Conservation (phyloP, 2,888 invertebrate species). For the Pterobdella sp. region DNA sequence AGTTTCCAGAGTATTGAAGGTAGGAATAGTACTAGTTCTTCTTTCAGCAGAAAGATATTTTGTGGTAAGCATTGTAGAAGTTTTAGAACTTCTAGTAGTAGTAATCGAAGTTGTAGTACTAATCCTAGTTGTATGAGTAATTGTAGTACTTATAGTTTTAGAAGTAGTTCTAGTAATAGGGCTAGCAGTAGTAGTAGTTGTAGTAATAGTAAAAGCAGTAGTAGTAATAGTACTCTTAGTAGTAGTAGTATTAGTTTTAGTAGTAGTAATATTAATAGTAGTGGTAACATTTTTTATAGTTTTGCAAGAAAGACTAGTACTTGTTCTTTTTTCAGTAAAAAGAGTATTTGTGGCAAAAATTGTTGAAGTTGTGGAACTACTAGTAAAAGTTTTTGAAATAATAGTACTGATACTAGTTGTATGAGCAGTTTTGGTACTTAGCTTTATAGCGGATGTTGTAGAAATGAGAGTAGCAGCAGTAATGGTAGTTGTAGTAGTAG, state of each 20-base stretch:
- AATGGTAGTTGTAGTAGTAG: background rate
- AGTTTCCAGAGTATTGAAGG: background rate
- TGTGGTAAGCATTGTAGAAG: no score
- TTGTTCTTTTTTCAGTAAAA: no score
- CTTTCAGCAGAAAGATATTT: no score
- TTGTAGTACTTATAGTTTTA: conserved; percentile 20
- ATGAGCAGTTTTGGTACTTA: background rate
- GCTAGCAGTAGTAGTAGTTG: conserved; percentile 15
- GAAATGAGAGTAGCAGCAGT: background rate
- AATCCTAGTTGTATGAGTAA: background rate
- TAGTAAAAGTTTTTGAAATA: no score
- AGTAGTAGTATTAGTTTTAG: background rate
- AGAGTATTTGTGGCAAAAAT: no score
- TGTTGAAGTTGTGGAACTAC: no score
- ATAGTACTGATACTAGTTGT: background rate
- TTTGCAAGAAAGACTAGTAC: no score
- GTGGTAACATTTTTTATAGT: background rate
- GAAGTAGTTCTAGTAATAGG: conserved; percentile 18
- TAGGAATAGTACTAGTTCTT: background rate
- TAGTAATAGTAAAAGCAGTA: conserved; percentile 17
- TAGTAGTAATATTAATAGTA: background rate
- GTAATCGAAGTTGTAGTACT: background rate
- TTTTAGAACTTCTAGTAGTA: background rate
- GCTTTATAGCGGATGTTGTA: background rate
- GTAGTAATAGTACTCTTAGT: background rate